These are phyloP conservation scores for Cryptophagus acutangulus DNA, from an alignment of 2,888 invertebrate species.

Conservation along the genomic window DNA sequence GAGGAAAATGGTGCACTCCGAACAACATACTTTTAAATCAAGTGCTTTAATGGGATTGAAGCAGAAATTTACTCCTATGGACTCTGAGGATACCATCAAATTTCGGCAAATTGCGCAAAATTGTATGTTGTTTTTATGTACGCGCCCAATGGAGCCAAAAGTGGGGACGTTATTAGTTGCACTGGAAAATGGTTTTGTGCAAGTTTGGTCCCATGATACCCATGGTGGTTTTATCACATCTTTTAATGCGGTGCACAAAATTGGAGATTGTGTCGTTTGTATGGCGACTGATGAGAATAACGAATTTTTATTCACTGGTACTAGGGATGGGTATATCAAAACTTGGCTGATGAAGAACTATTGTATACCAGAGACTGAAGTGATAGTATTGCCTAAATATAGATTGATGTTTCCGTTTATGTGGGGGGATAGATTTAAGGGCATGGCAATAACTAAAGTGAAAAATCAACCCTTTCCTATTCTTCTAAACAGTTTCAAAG, in stretches of 20 bases:
- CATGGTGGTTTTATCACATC: constrained; percentile 65
- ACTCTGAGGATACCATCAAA: constrained; percentile 33
- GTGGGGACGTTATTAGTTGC: constrained; percentile 66
- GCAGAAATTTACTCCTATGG: not conserved
- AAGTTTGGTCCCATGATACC: constrained; percentile 78
- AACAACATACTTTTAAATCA: not conserved
- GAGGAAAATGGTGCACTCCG: not conserved
- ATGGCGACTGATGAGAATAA: constrained; percentile 68
- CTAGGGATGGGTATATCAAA: constrained; percentile 78
- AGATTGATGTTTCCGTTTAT: constrained; percentile 69
- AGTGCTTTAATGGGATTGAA: not conserved
- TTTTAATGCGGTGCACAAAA: constrained; percentile 65
- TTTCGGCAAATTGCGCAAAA: constrained; percentile 58
- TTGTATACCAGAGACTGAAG: constrained; percentile 44
- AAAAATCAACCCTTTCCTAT: constrained; percentile 60
- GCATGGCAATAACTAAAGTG: constrained; percentile 63
- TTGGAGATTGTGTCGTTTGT: constrained; percentile 62
- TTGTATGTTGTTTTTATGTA: constrained; percentile 62
- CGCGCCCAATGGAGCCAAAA: constrained; percentile 51
- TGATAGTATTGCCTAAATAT: constrained; percentile 58
- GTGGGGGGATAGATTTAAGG: constrained; percentile 62
- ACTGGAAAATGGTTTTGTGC: constrained; percentile 69
- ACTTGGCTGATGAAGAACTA: constrained; percentile 72
- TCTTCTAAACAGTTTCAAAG: constrained; percentile 65
- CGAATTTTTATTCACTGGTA: constrained; percentile 67